phyloP scores from a whole-genome alignment of 2,797 vertebrate species.

The Leuciscus waleckii region DNA sequence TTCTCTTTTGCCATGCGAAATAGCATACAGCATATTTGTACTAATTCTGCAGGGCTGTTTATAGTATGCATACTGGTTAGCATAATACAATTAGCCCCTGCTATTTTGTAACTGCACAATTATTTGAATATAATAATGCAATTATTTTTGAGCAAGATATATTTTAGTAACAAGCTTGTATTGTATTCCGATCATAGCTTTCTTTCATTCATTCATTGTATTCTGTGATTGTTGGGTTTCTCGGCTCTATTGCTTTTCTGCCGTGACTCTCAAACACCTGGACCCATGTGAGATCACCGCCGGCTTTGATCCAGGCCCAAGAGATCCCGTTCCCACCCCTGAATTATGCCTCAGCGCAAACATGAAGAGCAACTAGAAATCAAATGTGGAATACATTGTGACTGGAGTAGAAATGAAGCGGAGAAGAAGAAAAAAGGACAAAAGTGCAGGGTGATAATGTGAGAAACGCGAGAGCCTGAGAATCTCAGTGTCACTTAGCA shows the following conservation, averaged over 20 bases:
- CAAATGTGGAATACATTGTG: conserved; percentile 41
- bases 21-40: background rate
- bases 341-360: conserved; percentile 67
- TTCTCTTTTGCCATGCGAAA: background rate
- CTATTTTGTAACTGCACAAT: background rate
- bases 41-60: background rate
- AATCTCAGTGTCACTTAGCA: background rate
- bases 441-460: background rate
- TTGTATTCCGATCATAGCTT: background rate
- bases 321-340: conserved; percentile 58
- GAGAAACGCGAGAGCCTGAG: background rate
- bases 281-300: conserved; percentile 47
- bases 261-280: conserved; percentile 62
- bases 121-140: no score
- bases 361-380: conserved; percentile 54
- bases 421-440: background rate
- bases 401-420: conserved; percentile 14
- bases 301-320: conserved; percentile 67
- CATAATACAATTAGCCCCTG: background rate
- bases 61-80: no score
- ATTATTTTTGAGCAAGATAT: background rate
- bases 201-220: conserved; percentile 19
- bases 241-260: conserved; percentile 35
- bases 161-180: background rate
- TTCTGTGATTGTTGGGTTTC: conserved; percentile 43